Percentiles rank a stretch among this genome's conserved stretches.
phyloP scores from a whole-genome alignment of 2,113 vertebrate species.

The Gasterosteus aculeatus region DNA sequence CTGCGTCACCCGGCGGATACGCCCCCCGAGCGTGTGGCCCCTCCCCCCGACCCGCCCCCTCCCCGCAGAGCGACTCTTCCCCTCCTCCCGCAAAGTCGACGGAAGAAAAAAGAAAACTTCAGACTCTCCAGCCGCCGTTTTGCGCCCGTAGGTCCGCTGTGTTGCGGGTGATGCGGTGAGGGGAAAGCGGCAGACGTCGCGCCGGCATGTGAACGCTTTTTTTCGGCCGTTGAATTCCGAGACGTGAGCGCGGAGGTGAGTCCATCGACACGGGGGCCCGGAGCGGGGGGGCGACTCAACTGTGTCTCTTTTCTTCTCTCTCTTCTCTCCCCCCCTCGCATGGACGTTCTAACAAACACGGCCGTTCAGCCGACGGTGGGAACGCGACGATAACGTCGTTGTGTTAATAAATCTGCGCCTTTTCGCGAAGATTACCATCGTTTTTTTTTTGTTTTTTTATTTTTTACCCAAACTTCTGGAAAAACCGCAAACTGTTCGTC shows the following conservation, averaged over 20 bases:
- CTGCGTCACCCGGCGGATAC: not conserved
- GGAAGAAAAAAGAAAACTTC: slow-evolving; percentile 20
- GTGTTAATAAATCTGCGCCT: not conserved
- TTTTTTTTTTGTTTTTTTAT: not conserved
- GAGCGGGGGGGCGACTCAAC: not conserved
- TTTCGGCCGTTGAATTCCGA: not conserved
- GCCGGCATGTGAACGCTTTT: slow-evolving; percentile 24
- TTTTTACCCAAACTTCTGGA: slow-evolving; percentile 26
- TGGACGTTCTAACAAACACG: slow-evolving; percentile 31
- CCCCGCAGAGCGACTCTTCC: not conserved
- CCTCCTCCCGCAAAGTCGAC: slow-evolving; percentile 35
- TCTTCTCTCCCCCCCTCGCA: not conserved
- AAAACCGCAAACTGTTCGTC: slow-evolving; percentile 21
- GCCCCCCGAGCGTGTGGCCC: slow-evolving; percentile 9
- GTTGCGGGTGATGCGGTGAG: not conserved
- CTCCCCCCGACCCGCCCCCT: slow-evolving; percentile 29
- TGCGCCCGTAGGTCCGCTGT: not conserved
- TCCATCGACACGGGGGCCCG: not conserved
- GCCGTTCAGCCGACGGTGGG: not conserved
- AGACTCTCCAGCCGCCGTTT: not conserved
- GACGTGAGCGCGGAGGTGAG: slow-evolving; percentile 34
- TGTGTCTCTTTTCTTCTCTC: not conserved
- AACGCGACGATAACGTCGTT: not conserved
- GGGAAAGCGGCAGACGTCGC: not conserved
- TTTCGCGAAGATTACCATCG: not conserved